Evolutionary conservation across 2,797 vertebrate species (phyloP), one percentile per base, ranked within the genome.

Genomic region (Picus viridis): DNA sequence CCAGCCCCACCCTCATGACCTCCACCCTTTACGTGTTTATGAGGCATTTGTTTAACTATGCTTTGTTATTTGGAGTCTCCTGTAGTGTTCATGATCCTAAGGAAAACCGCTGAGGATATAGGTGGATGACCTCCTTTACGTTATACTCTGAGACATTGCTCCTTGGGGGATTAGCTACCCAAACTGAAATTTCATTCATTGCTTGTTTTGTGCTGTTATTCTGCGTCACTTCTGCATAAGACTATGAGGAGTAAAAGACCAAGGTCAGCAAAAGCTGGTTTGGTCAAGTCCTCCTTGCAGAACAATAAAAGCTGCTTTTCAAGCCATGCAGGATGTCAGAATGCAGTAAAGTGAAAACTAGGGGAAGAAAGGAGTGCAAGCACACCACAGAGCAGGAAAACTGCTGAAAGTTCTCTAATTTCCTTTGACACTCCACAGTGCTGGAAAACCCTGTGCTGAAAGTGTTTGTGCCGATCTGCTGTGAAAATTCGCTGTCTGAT

Each of bases 401-500:
- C 39, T 39, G 39, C 39, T 39, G 39, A 39, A 86, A 8, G 1
- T 88, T 93, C 68, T 86, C 54, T 85, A 93, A 95, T 97, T 92
- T 92, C 89, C 86, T 96, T 82, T 94, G 89, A 96, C 93, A 83
- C 53, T 88, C 93, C 85, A 69, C 41, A 70, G 91, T 92, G 93
- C 74, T 86, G 95, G 68, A 89, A 78, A 89, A 65, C 76, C 81
- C 91, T 78, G 80, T 92, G 76, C 81, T 97, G 95, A 97, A 94
- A 96, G 88, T 64, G 43, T 92, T 85, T 82, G 73, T 84, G 87
- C 72, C 82, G 39, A 85, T 97, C 94, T 94, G 92, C 97, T 97
- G 96, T 96, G 97, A 97, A 97, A 97, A 97, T 95, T 86, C 64
- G 45, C 34, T n/a, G 89, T 94, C 97, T 14, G 0, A 63, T 88